Conservation (phyloP, 2,113 vertebrate genomes). For the Hippotragus niger region DNA sequence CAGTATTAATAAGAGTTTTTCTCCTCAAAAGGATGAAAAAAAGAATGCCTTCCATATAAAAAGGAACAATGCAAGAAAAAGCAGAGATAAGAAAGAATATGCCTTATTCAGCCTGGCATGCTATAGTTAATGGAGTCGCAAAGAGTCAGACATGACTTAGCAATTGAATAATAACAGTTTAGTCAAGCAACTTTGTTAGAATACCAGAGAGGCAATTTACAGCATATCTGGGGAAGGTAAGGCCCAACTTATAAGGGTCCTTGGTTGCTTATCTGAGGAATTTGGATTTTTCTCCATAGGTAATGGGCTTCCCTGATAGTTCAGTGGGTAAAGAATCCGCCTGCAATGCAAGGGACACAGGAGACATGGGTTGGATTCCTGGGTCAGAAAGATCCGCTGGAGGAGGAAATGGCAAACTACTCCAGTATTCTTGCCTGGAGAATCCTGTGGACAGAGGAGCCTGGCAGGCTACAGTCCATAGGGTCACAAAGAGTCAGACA, state of each 20-base stretch:
- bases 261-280: neutral
- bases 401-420: neutral
- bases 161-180: neutral
- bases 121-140: neutral
- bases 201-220: neutral
- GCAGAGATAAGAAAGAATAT: neutral
- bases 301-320: neutral
- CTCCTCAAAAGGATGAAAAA: neutral
- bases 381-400: neutral
- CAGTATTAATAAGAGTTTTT: neutral
- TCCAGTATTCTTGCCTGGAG: neutral
- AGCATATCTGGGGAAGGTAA: fast-evolving
- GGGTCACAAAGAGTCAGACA: neutral
- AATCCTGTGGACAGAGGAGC: neutral
- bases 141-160: neutral
- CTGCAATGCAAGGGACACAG: neutral
- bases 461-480: neutral
- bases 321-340: neutral
- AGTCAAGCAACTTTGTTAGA: neutral
- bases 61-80: neutral
- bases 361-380: neutral
- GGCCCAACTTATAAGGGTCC: neutral
- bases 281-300: neutral
- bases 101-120: neutral
- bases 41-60: neutral